Percentiles rank a stretch among this genome's conserved stretches.
Evolutionary conservation across 1,140 invertebrate genomes (phyloP).

Genomic region (Drosophila micromelanica): DNA sequence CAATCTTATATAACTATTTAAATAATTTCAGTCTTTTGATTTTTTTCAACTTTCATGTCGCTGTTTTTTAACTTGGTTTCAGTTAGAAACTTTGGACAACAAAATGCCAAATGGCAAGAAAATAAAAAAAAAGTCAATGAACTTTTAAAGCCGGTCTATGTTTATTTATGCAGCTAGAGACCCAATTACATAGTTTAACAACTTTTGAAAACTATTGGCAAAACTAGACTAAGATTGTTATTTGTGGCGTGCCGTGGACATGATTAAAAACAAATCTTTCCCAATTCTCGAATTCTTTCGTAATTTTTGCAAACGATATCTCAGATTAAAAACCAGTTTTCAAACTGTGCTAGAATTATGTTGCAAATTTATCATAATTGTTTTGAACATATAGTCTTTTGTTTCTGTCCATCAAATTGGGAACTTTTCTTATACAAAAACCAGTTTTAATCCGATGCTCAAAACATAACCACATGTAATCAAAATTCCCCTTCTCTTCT

Average conservation of each 20-base stretch:
- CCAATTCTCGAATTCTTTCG: slow-evolving; percentile 52
- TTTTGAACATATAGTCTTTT: slow-evolving; percentile 5
- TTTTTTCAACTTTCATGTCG: not conserved
- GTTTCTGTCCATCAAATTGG: not conserved
- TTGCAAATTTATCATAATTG: slow-evolving; percentile 14
- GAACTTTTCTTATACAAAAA: slow-evolving; percentile 17
- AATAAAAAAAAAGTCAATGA: slow-evolving; percentile 31
- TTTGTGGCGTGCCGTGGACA: slow-evolving; percentile 32
- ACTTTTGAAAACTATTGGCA: slow-evolving; percentile 38
- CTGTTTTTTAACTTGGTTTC: not conserved
- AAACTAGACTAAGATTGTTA: slow-evolving; percentile 38
- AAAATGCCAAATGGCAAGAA: slow-evolving; percentile 8
- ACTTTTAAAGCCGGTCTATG: slow-evolving; percentile 6
- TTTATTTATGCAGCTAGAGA: slow-evolving; percentile 41
- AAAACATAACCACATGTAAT: slow-evolving; percentile 4
- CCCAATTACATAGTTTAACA: slow-evolving; percentile 64
- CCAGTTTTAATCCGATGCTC: slow-evolving; percentile 12
- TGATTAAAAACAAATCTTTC: slow-evolving; percentile 54
- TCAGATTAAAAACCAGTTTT: slow-evolving; percentile 58
- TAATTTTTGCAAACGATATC: slow-evolving; percentile 52
- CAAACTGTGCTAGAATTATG: slow-evolving; percentile 41
- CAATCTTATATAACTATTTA: no score
- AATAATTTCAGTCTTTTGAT: no score
- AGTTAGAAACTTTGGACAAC: slow-evolving; percentile 7
- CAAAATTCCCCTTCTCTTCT: not conserved